Evolutionary conservation across 2,888 invertebrate genomes (phyloP), one percentile per base, ranked within the genome.

Genomic region (Netelia fuscicornis): DNA sequence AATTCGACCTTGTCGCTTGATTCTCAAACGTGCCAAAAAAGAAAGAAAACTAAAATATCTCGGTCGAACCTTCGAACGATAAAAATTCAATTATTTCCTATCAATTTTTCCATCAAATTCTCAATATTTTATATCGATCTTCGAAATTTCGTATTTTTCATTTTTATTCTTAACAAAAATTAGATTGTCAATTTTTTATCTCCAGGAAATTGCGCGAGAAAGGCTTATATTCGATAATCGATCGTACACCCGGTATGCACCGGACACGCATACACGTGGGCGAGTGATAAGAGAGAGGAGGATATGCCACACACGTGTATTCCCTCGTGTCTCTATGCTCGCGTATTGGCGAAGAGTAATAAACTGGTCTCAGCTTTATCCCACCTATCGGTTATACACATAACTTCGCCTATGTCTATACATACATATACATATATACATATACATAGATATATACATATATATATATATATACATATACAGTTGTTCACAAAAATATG

Each of bases 201-300:
- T 6, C 11, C 48, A 13, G 10, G 11, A 48, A 48, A 13, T 48
- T 48, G 6, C 11, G 2, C 2, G 48, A 48, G 48, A 48, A 6
- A 10, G 42, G 2, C n/a, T 9, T 11, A 54, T 17, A 11, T 42
- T 11, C 56, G 56, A n/a, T 42, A 25, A 71, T 71, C 17, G 56
- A 71, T 25, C 71, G 67, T 42, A 17, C 44, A 56, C 56, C 71
- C 54, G 37, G 54, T 70, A 70, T 71, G 56, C 25, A 71, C 30
- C 56, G 56, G 56, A 58, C 37, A 52, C 17, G 30, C 30, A 37
- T 54, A 48, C 68, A 48, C 13, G 52, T n/a, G 10, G 54, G 11
- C 11, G 30, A 70, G 54, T 30, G 56, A 71, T 56, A 71, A 71
- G 71, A 37, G 9, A 17, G 17, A 17, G n/a, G 48, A 48, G 48